Percentiles rank a stretch among this genome's conserved stretches.
phyloP scores from a whole-genome alignment of 2,888 invertebrate genomes.

The Rapana venosa region DNA sequence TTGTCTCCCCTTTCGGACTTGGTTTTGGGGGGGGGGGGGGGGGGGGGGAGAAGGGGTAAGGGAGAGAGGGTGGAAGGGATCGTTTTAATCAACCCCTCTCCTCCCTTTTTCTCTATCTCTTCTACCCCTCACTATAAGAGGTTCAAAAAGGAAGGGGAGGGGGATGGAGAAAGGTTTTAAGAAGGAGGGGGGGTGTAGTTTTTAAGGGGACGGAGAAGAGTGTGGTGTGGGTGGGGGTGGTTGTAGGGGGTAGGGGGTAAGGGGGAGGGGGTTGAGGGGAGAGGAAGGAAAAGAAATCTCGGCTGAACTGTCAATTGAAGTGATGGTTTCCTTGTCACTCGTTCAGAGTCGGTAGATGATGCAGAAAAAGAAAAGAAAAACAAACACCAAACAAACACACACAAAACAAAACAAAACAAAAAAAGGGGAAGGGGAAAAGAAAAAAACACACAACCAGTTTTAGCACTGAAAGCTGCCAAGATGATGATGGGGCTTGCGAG shows the following conservation, averaged over 20 bases:
- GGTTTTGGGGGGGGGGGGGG: neutral
- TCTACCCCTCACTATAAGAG: neutral
- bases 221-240: neutral
- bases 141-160: neutral
- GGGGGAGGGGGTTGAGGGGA: neutral
- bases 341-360: neutral
- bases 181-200: neutral
- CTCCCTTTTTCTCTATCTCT: neutral
- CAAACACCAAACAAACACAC: neutral
- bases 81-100: slow-evolving; percentile 14
- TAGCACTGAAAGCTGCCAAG: neutral
- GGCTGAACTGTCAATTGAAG: neutral
- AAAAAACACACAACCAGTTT: neutral
- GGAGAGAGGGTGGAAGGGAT: neutral
- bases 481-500: neutral
- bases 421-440: neutral
- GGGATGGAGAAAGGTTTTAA: neutral
- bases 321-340: neutral
- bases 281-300: neutral
- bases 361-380: too few relatives aligned
- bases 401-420: neutral
- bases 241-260: too few relatives aligned
- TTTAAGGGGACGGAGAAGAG: neutral
- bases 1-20: neutral
- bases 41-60: neutral